These are phyloP conservation scores for Rhagium mordax DNA, from an alignment of 2,888 invertebrate genomes.

Conservation along the genomic window DNA sequence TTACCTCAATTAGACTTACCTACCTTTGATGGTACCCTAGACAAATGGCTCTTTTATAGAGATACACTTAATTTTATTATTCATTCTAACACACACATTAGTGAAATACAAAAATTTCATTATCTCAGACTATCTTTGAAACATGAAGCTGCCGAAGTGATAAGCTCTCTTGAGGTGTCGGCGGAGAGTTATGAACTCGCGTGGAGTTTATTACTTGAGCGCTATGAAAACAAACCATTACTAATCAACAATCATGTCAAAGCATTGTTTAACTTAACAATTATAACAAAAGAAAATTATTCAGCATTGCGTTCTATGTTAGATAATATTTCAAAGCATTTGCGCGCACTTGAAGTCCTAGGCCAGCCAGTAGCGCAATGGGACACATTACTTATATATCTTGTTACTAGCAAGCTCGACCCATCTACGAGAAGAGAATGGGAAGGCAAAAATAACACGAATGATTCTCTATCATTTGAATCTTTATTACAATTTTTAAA, in stretches of 20 bases:
- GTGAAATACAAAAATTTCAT: background rate
- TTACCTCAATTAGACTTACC: background rate
- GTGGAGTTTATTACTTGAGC: background rate
- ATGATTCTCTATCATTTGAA: background rate
- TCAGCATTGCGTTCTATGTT: background rate
- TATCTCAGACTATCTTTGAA: too few species aligned
- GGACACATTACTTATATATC: background rate
- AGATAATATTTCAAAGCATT: background rate
- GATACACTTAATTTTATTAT: background rate
- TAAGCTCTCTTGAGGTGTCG: background rate
- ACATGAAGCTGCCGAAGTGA: too few species aligned
- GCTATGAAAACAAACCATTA: slow-evolving; percentile 1
- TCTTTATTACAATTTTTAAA: background rate
- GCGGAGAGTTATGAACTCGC: background rate
- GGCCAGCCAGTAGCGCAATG: background rate
- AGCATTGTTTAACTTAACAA: background rate
- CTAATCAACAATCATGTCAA: slow-evolving; percentile 4
- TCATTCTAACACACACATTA: background rate
- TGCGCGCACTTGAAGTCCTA: background rate
- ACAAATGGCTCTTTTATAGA: background rate
- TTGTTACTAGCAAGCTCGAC: background rate
- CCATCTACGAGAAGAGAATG: background rate
- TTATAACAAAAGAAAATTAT: background rate
- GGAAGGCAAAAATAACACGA: background rate
- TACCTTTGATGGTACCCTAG: background rate